Percentiles rank a stretch among this genome's conserved stretches.
Conservation (phyloP, 2,113 vertebrate genomes). For the Rhabdornis inornatus region DNA sequence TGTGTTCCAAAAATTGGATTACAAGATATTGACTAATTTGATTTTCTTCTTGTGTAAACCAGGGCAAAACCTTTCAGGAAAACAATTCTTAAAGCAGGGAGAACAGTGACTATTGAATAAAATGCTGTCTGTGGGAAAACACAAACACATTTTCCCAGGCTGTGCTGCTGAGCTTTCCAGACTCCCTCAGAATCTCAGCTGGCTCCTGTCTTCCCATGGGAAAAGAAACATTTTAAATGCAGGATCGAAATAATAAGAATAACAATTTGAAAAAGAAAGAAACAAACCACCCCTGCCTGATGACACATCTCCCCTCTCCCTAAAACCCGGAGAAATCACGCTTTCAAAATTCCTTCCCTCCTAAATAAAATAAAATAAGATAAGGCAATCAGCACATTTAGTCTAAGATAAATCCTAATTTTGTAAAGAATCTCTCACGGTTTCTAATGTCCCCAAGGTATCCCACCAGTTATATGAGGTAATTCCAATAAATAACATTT, state of each 20-base stretch:
- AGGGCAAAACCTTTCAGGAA: background rate
- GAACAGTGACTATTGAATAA: background rate
- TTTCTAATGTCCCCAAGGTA: background rate
- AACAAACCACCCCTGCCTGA: background rate
- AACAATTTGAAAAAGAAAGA: background rate
- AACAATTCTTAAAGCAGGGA: background rate
- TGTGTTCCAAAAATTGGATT: background rate
- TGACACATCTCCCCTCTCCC: background rate
- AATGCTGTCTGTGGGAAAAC: conserved; percentile 12
- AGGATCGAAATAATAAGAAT: background rate
- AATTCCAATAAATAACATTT: background rate
- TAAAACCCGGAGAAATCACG: background rate
- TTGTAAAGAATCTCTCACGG: background rate
- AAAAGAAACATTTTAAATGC: background rate
- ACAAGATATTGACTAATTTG: background rate
- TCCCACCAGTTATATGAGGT: background rate
- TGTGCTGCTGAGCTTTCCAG: conserved; percentile 2
- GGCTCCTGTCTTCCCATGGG: background rate
- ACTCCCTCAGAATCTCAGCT: background rate
- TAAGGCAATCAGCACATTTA: background rate
- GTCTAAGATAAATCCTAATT: background rate
- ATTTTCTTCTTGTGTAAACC: background rate
- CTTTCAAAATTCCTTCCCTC: background rate
- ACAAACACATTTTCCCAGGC: background rate
- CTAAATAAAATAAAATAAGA: background rate